A percentile compares a stretch with the other conserved stretches of the same genome.
Evolutionary conservation across 2,797 vertebrate genomes (phyloP).

Genomic region (Pipistrellus kuhlii): DNA sequence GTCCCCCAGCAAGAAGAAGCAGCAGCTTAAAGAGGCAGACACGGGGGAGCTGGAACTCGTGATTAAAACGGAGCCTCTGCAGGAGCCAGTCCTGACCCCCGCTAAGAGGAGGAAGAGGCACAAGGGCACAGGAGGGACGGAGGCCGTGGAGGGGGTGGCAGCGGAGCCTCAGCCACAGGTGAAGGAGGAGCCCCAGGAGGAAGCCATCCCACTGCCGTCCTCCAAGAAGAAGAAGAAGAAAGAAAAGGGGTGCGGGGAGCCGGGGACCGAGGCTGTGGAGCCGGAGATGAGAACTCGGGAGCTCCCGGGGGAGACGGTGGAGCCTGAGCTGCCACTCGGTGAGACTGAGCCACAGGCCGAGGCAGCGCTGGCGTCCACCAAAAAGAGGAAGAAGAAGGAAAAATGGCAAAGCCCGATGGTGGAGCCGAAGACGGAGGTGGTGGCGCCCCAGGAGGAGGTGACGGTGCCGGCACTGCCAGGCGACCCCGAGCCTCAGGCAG

Average conservation of each 20-base stretch:
- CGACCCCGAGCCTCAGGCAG: not conserved
- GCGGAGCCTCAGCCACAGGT: not conserved
- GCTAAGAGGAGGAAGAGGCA: slow-evolving; percentile 48
- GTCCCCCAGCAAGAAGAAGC: slow-evolving; percentile 12
- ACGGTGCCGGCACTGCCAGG: not conserved
- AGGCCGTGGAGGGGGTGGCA: not conserved
- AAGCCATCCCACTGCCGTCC: not conserved
- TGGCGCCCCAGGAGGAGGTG: not conserved
- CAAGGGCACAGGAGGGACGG: slow-evolving; percentile 69
- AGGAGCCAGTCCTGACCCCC: not conserved
- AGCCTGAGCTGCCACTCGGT: fast-evolving
- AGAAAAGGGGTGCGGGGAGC: slow-evolving; percentile 38
- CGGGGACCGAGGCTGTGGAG: not conserved
- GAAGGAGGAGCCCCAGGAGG: not conserved
- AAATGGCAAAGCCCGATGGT: slow-evolving; percentile 78
- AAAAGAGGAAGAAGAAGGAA: slow-evolving; percentile 84
- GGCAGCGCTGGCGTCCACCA: not conserved
- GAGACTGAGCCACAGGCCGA: not conserved
- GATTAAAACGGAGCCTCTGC: not conserved
- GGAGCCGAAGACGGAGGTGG: slow-evolving; percentile 38
- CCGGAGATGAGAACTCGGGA: slow-evolving; percentile 18
- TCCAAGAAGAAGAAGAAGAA: slow-evolving; percentile 83
- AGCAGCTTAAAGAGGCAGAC: slow-evolving; percentile 13
- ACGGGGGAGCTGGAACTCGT: not conserved
- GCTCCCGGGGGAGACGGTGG: not conserved